phyloP scores from a whole-genome alignment of 2,888 invertebrate genomes.

The Timema cristinae region DNA sequence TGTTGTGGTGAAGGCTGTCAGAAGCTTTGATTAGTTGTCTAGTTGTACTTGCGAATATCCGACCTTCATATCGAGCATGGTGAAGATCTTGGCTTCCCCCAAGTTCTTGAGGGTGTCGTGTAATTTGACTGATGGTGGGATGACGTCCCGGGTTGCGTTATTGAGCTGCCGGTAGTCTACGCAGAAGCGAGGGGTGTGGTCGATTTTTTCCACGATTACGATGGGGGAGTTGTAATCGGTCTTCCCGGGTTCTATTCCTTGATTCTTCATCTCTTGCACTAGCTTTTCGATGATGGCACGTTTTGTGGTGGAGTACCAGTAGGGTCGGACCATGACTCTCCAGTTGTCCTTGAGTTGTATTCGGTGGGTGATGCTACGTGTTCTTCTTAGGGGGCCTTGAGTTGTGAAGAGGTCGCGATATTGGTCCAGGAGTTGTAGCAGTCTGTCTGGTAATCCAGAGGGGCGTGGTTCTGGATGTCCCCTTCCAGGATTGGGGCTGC shows the following conservation, averaged over 20 bases:
- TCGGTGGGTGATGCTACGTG: neutral
- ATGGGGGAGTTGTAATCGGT: slow-evolving; percentile 21
- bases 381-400: neutral
- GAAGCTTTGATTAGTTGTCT: neutral
- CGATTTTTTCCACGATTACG: slow-evolving; percentile 26
- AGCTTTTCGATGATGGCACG: neutral
- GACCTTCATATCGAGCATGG: slow-evolving; percentile 24
- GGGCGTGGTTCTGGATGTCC: neutral
- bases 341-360: neutral
- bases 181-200: slow-evolving; percentile 30
- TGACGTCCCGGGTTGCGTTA: slow-evolving; percentile 11
- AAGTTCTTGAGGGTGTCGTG: slow-evolving; percentile 24
- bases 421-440: neutral
- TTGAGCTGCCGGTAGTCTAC: slow-evolving; percentile 27
- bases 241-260: neutral
- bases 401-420: neutral
- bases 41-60: slow-evolving; percentile 29
- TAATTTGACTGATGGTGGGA: slow-evolving; percentile 22
- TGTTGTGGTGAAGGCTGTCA: slow-evolving; percentile 28
- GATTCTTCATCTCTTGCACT: neutral
- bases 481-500: neutral
- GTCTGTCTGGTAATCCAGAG: neutral
- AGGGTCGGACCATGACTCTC: neutral
- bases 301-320: neutral
- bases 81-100: slow-evolving; percentile 22